Conservation (phyloP, 2,113 vertebrate species). For the Macrotis lagotis region DNA sequence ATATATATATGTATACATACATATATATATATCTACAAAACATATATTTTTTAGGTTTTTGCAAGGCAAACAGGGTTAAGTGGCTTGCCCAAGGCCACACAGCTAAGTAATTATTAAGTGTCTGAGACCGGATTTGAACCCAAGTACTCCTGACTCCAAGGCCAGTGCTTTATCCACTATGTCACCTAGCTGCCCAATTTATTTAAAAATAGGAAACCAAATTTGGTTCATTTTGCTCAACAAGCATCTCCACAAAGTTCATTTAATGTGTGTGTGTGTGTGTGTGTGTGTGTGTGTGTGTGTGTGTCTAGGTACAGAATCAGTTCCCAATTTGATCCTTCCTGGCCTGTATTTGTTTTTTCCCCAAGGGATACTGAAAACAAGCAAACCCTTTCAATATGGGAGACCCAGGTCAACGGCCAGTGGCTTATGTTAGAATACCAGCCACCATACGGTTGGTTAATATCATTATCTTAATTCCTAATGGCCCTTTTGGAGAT, state of each 20-base stretch:
- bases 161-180: too few relatives aligned
- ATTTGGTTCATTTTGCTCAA: background rate
- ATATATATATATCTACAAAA: too few relatives aligned
- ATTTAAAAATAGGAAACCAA: background rate
- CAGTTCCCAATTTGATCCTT: background rate
- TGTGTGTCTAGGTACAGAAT: background rate
- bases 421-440: background rate
- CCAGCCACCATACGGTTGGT: background rate
- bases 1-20: too few relatives aligned
- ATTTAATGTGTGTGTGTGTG: background rate
- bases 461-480: background rate
- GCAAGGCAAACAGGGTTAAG: too few relatives aligned
- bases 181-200: too few relatives aligned
- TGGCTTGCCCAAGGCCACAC: too few relatives aligned
- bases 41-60: too few relatives aligned
- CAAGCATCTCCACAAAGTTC: background rate
- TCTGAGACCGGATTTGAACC: too few relatives aligned
- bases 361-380: background rate
- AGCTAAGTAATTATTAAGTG: too few relatives aligned
- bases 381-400: background rate
- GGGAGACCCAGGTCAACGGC: background rate
- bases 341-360: background rate
- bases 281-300: too few relatives aligned
- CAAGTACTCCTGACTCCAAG: too few relatives aligned
- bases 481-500: background rate